Evolutionary conservation across 2,797 vertebrate species (phyloP).

Genomic region (Lutjanus campechanus): DNA sequence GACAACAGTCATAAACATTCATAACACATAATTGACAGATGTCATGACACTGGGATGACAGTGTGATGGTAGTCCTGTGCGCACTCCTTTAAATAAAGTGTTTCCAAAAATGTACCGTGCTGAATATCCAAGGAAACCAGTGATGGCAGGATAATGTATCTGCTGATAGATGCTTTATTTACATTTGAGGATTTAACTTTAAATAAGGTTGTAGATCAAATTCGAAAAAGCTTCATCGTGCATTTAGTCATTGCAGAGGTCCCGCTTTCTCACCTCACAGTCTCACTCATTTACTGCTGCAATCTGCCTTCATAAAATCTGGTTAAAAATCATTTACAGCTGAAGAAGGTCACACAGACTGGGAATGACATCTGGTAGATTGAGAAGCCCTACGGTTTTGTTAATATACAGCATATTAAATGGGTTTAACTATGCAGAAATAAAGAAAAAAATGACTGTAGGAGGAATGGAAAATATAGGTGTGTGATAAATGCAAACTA

Average conservation of each 20-base stretch:
- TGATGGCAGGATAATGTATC: not conserved
- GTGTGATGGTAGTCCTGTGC: no score
- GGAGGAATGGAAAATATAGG: not conserved
- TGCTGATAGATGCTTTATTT: conserved; percentile 11
- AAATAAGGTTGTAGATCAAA: conserved; percentile 1
- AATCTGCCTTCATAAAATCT: conserved; percentile 10
- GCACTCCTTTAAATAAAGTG: no score
- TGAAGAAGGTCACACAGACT: conserved; percentile 1
- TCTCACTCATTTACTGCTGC: conserved; percentile 1
- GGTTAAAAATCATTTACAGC: not conserved
- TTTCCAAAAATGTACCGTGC: no score
- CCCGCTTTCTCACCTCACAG: not conserved
- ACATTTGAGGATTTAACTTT: not conserved
- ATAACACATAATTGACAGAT: no score
- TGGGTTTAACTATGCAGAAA: not conserved
- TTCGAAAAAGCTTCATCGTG: not conserved
- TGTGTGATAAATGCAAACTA: conserved; percentile 3
- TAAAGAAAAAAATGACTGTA: conserved; percentile 3
- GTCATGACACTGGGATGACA: no score
- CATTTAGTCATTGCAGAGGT: not conserved
- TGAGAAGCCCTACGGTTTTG: not conserved
- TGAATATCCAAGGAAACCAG: not conserved
- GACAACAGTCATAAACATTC: no score
- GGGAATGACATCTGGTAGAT: not conserved
- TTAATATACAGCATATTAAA: conserved; percentile 4